Base-by-base conservation (phyloP, 2,797 vertebrate genomes). In the Eospalax fontanierii region DNA sequence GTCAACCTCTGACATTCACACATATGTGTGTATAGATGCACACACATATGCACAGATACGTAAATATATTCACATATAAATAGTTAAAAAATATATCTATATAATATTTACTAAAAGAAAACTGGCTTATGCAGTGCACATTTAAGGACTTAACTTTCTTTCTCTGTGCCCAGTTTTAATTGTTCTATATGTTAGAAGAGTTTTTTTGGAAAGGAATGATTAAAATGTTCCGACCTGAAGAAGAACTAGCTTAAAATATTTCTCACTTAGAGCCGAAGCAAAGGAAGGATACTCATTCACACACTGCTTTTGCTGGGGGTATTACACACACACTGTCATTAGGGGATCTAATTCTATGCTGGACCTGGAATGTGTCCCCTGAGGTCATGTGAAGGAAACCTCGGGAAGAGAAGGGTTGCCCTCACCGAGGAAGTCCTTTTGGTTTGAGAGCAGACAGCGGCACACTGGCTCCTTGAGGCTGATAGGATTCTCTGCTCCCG, bases 271-370 rank as follows among this genome's bases (percentile, higher is more conserved):
- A 89, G 87, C 76, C 38, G n/a, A 89, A 92, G 89, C 93, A 91
- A 92, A 94, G 85, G 89, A n/a, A 35, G 0, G 0, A 6, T 84
- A 87, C 87, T 88, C 59, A 38, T 50, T 54, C n/a, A 61, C 1
- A 15, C 73, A 50, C 63, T 84, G 74, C 79, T 82, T 59, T 35
- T 3, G 24, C 82, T 40, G 12, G 50, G 50, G 74, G 3, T 59
- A 54, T 16, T 54, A 15, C 7, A n/a, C 11, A 16, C 40, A 35
- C 33, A 2, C 35, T 11, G 12, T 74, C 82, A 14, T 75, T 61
- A 65, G 66, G 50, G 14, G 74, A 83, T 95, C 71, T 95, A 82
- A 96, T 96, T 94, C 95, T 94, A 30, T 96, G 78, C 80, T 87
- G 0, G 1, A 85, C 82, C 87, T 57, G 82, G 80, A 71, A 50